Percentiles rank a stretch among this genome's conserved stretches.
phyloP scores from a whole-genome alignment of 1,140 invertebrate species.

The Latrodectus geometricus region DNA sequence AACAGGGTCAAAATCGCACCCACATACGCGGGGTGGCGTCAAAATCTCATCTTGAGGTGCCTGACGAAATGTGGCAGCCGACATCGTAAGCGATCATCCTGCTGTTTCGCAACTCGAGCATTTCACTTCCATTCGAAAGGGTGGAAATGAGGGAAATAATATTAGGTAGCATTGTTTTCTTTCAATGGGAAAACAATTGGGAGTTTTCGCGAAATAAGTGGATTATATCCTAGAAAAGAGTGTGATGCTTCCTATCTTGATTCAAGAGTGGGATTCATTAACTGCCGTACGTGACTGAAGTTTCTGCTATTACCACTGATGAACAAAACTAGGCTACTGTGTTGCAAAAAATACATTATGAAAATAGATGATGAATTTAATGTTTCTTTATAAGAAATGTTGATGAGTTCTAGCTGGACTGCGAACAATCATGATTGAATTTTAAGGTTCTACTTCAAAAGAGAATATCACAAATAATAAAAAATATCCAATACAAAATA shows the following conservation, averaged over 20 bases:
- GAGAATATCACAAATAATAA: too few species aligned
- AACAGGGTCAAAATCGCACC: slow-evolving; percentile 50
- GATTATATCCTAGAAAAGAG: background rate
- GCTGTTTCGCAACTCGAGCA: slow-evolving; percentile 11
- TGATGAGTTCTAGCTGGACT: too few species aligned
- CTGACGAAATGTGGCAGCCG: background rate
- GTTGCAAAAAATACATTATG: too few species aligned
- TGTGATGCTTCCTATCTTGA: background rate
- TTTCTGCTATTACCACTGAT: too few species aligned
- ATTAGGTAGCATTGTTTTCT: slow-evolving; percentile 4
- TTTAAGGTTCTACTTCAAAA: too few species aligned
- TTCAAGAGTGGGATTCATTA: background rate
- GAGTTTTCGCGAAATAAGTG: background rate
- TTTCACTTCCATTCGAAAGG: slow-evolving; percentile 5
- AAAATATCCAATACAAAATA: too few species aligned
- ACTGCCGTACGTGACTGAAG: background rate
- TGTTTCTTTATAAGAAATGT: too few species aligned
- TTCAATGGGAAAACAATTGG: slow-evolving; percentile 4
- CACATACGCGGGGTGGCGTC: slow-evolving; percentile 2
- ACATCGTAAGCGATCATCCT: background rate
- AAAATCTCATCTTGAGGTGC: background rate
- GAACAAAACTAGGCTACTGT: too few species aligned
- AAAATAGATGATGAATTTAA: too few species aligned
- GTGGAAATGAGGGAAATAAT: background rate
- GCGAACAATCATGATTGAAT: too few species aligned